Percentiles rank a stretch among this genome's conserved stretches.
phyloP scores from a whole-genome alignment of 2,888 invertebrate species.

The Diadromus collaris region DNA sequence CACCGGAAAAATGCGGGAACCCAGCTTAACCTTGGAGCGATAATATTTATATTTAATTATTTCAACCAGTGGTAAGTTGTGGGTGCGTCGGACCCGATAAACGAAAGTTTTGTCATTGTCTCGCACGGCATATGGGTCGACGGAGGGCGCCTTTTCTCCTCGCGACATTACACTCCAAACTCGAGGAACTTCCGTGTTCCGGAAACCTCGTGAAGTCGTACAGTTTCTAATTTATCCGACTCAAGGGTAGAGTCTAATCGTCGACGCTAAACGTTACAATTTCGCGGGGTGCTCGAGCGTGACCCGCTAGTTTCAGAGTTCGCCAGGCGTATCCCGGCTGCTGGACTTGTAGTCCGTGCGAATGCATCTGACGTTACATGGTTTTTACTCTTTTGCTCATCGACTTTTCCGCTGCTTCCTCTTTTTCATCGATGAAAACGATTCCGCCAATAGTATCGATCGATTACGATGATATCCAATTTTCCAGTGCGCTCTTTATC shows the following conservation, averaged over 20 bases:
- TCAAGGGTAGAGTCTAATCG: constrained; percentile 65
- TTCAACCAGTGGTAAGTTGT: not conserved
- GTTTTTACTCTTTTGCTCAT: constrained; percentile 9
- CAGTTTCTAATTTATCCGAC: constrained; percentile 57
- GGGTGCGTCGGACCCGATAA: not conserved
- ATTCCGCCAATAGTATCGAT: constrained; percentile 25
- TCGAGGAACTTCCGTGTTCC: constrained; percentile 16
- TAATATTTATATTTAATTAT: not conserved
- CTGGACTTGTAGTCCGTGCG: not conserved
- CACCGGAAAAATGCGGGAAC: too few species aligned
- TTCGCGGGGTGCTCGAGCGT: constrained; percentile 60
- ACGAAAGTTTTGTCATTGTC: not conserved
- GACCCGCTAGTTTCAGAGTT: constrained; percentile 43
- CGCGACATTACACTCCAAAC: constrained; percentile 20
- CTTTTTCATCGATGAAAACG: constrained; percentile 43
- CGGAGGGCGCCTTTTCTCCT: not conserved
- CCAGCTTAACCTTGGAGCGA: too few species aligned
- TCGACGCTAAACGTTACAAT: constrained; percentile 65
- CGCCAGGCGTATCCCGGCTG: constrained; percentile 16
- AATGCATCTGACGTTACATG: constrained; percentile 34
- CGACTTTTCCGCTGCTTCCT: constrained; percentile 2
- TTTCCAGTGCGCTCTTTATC: constrained; percentile 15
- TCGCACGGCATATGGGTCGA: not conserved
- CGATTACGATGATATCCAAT: constrained; percentile 49
- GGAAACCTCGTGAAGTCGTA: not conserved